A percentile compares a stretch with the other conserved stretches of the same genome.
These are phyloP conservation scores for Candoia aspera DNA, from an alignment of 2,113 vertebrate genomes.

Conservation along the genomic window DNA sequence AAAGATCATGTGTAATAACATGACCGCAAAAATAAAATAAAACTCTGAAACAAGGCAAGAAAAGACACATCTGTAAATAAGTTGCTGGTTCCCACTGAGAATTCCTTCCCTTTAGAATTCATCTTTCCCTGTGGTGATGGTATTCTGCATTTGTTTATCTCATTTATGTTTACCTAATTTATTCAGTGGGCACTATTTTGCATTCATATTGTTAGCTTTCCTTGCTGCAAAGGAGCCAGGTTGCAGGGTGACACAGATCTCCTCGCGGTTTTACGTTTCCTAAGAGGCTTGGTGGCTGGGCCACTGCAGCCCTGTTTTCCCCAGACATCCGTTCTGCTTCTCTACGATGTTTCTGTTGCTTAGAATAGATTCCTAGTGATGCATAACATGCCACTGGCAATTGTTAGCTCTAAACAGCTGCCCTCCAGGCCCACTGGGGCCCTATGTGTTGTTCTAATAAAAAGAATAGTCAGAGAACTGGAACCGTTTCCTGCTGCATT, in stretches of 20 bases:
- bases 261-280: slow-evolving; percentile 64
- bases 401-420: slow-evolving; percentile 67
- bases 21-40: slow-evolving; percentile 22
- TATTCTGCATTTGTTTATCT: slow-evolving; percentile 38
- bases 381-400: slow-evolving; percentile 65
- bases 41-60: background rate
- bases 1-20: slow-evolving; percentile 1
- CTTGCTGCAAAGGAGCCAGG: slow-evolving; percentile 64
- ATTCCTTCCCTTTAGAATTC: slow-evolving; percentile 52
- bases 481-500: slow-evolving; percentile 29
- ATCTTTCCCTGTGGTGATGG: slow-evolving; percentile 20
- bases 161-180: slow-evolving; percentile 70
- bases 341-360: slow-evolving; percentile 71
- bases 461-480: slow-evolving; percentile 56
- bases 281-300: slow-evolving; percentile 72
- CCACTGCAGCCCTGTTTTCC: slow-evolving; percentile 49
- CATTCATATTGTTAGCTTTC: slow-evolving; percentile 51
- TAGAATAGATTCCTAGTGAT: slow-evolving; percentile 75
- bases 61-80: slow-evolving; percentile 72
- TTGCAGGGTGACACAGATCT: slow-evolving; percentile 75
- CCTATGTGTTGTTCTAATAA: slow-evolving; percentile 86
- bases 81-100: slow-evolving; percentile 47
- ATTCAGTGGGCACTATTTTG: slow-evolving; percentile 79
- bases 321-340: slow-evolving; percentile 32
- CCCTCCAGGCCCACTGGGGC: slow-evolving; percentile 68